Conservation (phyloP, 2,113 vertebrate species). For the Oenanthe oenanthe region DNA sequence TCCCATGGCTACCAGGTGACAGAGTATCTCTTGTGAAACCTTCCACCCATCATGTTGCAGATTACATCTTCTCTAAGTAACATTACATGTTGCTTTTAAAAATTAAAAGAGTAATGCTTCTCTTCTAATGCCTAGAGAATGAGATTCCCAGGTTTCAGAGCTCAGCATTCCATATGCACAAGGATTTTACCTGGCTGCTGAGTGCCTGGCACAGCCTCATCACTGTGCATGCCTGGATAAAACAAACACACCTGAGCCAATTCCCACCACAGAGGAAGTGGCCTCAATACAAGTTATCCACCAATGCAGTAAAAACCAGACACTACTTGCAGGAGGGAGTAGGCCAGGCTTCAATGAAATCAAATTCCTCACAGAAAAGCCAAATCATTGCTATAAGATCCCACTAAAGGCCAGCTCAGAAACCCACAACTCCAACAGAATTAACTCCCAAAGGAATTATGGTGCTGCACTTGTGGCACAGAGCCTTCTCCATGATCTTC, state of each 20-base stretch:
- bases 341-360: neutral
- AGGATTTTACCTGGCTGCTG: neutral
- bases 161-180: neutral
- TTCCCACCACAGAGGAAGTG: neutral
- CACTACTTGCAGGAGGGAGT: neutral
- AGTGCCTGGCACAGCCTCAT: neutral
- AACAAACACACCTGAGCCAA: neutral
- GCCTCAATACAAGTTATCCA: neutral
- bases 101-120: neutral
- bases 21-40: neutral
- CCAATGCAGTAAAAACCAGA: neutral
- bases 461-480: neutral
- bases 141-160: neutral
- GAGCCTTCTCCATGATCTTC: neutral
- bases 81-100: neutral
- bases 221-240: neutral
- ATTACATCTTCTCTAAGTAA: neutral
- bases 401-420: neutral
- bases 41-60: neutral
- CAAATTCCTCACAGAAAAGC: neutral
- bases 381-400: neutral
- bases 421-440: neutral
- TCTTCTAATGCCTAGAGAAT: neutral
- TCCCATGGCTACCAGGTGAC: neutral
- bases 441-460: neutral